Evolutionary conservation across 2,797 vertebrate genomes (phyloP).

Genomic region (Sparidentex hasta): DNA sequence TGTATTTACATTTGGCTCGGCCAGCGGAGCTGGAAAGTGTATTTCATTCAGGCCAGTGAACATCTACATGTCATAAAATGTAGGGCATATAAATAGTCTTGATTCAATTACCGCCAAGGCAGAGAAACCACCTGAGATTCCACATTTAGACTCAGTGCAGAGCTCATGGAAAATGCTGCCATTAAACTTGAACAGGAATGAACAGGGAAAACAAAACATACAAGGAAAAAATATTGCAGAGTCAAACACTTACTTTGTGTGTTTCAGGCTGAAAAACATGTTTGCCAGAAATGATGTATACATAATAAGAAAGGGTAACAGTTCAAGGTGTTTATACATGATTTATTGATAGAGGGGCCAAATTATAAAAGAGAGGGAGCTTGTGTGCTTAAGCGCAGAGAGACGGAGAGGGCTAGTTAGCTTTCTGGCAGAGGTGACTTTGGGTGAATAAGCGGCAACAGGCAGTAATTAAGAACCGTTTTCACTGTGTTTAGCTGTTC

Average conservation of each 20-base stretch:
- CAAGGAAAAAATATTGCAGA: slow-evolving; percentile 30
- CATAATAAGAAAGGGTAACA: neutral
- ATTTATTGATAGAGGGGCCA: slow-evolving; percentile 7
- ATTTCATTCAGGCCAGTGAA: slow-evolving; percentile 81
- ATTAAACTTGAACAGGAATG: slow-evolving; percentile 34
- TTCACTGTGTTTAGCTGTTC: slow-evolving; percentile 78
- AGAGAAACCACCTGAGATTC: slow-evolving; percentile 77
- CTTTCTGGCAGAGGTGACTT: slow-evolving; percentile 71
- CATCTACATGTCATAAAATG: slow-evolving; percentile 80
- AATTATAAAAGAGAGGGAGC: slow-evolving; percentile 24
- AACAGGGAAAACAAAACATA: slow-evolving; percentile 56
- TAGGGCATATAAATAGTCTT: slow-evolving; percentile 76
- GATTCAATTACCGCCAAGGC: slow-evolving; percentile 72
- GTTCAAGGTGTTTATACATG: slow-evolving; percentile 1
- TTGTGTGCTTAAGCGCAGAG: slow-evolving; percentile 16
- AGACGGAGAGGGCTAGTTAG: slow-evolving; percentile 46
- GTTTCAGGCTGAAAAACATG: slow-evolving; percentile 24
- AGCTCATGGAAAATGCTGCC: slow-evolving; percentile 57
- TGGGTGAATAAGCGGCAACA: slow-evolving; percentile 77
- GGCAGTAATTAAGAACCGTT: slow-evolving; percentile 79
- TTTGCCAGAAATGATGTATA: neutral
- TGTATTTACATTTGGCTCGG: slow-evolving; percentile 80
- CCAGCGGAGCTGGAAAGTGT: slow-evolving; percentile 71
- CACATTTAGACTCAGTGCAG: slow-evolving; percentile 62
- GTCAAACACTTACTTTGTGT: slow-evolving; percentile 26